A percentile compares a stretch with the other conserved stretches of the same genome.
Evolutionary conservation across 2,113 vertebrate genomes (phyloP).

Genomic region (Rhagologus leucostigma): DNA sequence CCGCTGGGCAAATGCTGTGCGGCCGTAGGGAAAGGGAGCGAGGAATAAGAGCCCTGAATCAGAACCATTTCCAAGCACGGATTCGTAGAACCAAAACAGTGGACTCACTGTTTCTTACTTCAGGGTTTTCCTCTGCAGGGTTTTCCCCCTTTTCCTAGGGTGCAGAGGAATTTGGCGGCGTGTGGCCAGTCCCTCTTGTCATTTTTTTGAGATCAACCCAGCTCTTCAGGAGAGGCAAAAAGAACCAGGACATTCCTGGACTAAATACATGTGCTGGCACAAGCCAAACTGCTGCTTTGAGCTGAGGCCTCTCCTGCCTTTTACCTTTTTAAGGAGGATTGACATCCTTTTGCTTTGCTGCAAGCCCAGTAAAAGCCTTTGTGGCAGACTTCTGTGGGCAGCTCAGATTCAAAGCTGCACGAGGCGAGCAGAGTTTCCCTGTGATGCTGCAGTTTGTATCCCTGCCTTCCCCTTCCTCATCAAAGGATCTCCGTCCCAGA

Average conservation of each 20-base stretch:
- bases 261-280: background rate
- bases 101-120: background rate
- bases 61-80: background rate
- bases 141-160: background rate
- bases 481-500: background rate
- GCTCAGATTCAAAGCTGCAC: background rate
- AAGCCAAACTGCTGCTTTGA: background rate
- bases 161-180: background rate
- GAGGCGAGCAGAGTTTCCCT: background rate
- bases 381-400: background rate
- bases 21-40: background rate
- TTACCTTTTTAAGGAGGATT: background rate
- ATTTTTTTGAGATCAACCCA: background rate
- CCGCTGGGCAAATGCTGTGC: background rate
- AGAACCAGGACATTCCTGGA: background rate
- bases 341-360: slow-evolving; percentile 2
- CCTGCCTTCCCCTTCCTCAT: background rate
- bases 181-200: background rate
- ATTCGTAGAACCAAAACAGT: background rate
- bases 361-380: background rate
- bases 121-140: background rate
- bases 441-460: background rate
- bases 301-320: background rate
- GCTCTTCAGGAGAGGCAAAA: background rate
- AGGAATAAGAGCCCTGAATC: background rate